phyloP scores from a whole-genome alignment of 2,113 vertebrate genomes.

The Scopus umbretta region DNA sequence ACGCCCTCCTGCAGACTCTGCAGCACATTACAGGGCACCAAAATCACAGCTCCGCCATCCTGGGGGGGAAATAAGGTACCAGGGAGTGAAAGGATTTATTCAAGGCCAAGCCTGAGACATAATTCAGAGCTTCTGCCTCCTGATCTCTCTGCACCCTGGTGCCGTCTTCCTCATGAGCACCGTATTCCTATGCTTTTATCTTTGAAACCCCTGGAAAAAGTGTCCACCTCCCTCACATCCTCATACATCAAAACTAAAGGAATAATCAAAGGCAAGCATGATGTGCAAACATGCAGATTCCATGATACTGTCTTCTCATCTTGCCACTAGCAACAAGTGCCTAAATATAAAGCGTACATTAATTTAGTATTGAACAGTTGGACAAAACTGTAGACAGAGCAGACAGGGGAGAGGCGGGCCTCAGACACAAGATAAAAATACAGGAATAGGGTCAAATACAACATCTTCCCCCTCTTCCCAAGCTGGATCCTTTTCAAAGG shows the following conservation, averaged over 20 bases:
- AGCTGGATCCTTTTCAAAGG: neutral
- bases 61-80: neutral
- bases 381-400: neutral
- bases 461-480: neutral
- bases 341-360: neutral
- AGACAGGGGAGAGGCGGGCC: neutral
- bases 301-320: neutral
- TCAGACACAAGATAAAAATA: neutral
- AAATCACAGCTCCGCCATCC: neutral
- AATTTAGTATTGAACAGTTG: neutral
- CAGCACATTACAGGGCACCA: accelerated
- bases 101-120: neutral
- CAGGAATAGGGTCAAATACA: neutral
- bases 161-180: neutral
- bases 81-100: neutral
- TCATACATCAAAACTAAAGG: neutral
- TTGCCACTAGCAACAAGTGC: neutral
- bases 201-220: neutral
- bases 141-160: neutral
- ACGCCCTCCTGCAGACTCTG: neutral
- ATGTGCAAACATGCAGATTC: neutral
- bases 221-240: neutral
- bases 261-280: neutral
- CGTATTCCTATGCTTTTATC: neutral
- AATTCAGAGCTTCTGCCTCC: neutral